phyloP scores from a whole-genome alignment of 2,113 vertebrate species.

The Oncorhynchus kisutch region DNA sequence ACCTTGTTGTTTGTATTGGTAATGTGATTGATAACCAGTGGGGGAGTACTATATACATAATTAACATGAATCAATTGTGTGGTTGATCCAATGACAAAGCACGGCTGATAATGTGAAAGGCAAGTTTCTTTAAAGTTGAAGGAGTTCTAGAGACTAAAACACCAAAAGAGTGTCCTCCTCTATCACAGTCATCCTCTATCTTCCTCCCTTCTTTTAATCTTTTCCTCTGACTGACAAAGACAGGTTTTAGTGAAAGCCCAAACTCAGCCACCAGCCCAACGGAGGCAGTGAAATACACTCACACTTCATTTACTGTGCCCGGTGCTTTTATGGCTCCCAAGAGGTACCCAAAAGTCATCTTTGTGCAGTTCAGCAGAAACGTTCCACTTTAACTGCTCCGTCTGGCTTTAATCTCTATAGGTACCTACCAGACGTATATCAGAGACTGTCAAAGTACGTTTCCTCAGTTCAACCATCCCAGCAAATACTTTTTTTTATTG shows the following conservation, averaged over 20 bases:
- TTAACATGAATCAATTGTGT: background rate
- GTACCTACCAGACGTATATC: constrained; percentile 8
- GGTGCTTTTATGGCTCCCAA: constrained; percentile 39
- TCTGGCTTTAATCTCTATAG: constrained; percentile 36
- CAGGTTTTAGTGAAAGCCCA: constrained; percentile 20
- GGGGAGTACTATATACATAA: constrained; percentile 31
- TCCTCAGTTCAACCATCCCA: constrained; percentile 1
- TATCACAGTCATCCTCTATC: background rate
- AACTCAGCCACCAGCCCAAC: constrained; percentile 20
- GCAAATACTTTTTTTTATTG: constrained; percentile 12
- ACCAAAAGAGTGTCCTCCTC: background rate
- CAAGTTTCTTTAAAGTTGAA: constrained; percentile 21
- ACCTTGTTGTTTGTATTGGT: background rate
- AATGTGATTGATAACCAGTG: constrained; percentile 17
- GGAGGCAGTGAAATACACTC: constrained; percentile 38
- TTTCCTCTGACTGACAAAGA: constrained; percentile 20
- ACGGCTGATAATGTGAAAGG: constrained; percentile 15
- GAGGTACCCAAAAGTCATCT: constrained; percentile 33
- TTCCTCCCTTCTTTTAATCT: constrained; percentile 1
- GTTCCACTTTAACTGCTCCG: constrained; percentile 32
- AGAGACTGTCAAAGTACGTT: constrained; percentile 24
- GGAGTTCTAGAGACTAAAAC: constrained; percentile 20
- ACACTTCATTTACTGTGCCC: constrained; percentile 41
- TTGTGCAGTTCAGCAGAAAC: constrained; percentile 54
- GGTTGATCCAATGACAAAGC: constrained; percentile 24